A percentile compares a stretch with the other conserved stretches of the same genome.
These are phyloP conservation scores for Rhaphigaster nebulosa DNA, from an alignment of 2,888 invertebrate species.

Conservation along the genomic window DNA sequence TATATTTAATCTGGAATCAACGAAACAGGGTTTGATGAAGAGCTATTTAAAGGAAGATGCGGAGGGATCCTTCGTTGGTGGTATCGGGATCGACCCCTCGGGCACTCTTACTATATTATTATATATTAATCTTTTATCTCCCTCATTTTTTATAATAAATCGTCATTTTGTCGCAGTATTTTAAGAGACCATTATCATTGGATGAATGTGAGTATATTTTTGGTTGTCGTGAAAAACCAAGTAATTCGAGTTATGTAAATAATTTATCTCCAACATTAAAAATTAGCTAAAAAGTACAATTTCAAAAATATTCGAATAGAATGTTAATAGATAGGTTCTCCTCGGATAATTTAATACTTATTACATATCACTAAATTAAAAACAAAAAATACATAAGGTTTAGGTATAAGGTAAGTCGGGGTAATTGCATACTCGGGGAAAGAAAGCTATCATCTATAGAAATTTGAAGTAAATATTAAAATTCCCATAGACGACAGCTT, in stretches of 20 bases:
- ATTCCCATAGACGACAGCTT: too few species aligned
- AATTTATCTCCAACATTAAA: too few species aligned
- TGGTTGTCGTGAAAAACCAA: not conserved
- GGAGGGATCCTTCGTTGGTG: not conserved
- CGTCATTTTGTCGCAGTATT: not conserved
- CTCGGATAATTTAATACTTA: too few species aligned
- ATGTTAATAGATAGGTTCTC: too few species aligned
- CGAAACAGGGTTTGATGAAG: not conserved
- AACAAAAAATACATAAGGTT: too few species aligned
- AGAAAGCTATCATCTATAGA: too few species aligned
- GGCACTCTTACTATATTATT: not conserved
- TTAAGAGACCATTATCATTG: not conserved
- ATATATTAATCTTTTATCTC: slow-evolving; percentile 12
- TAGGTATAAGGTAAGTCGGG: too few species aligned
- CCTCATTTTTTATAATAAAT: not conserved
- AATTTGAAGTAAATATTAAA: too few species aligned
- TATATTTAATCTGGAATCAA: slow-evolving; percentile 7
- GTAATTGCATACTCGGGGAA: too few species aligned
- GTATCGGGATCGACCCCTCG: not conserved
- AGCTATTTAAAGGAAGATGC: not conserved
- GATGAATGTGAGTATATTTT: not conserved
- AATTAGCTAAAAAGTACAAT: too few species aligned
- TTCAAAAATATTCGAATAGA: too few species aligned
- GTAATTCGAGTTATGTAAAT: not conserved
- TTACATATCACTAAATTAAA: too few species aligned